A percentile compares a stretch with the other conserved stretches of the same genome.
phyloP scores from a whole-genome alignment of 2,888 invertebrate genomes.

The Himalopsyche japonica region DNA sequence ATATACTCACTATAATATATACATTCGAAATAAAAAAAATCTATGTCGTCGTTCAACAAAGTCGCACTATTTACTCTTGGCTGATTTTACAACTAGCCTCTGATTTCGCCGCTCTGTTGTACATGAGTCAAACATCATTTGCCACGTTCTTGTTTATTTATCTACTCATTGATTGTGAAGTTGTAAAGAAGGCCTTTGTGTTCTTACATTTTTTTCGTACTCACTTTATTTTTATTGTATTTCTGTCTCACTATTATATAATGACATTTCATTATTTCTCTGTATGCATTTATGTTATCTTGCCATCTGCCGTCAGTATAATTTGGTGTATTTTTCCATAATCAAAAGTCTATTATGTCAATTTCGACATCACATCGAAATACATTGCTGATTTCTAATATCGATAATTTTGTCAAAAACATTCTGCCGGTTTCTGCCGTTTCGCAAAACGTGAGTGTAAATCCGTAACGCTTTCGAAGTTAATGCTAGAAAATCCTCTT shows the following conservation, averaged over 20 bases:
- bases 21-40: too few species aligned
- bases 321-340: neutral
- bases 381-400: neutral
- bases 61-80: too few species aligned
- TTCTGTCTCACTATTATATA: neutral
- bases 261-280: neutral
- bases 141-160: neutral
- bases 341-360: neutral
- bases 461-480: neutral
- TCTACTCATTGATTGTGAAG: neutral
- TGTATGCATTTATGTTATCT: neutral
- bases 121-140: neutral
- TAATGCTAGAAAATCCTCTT: neutral
- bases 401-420: neutral
- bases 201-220: neutral
- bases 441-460: neutral
- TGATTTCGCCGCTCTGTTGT: neutral
- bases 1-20: too few species aligned
- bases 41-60: too few species aligned
- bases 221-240: neutral
- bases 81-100: too few species aligned
- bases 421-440: neutral
- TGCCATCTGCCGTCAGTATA: neutral
- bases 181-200: neutral
- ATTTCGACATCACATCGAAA: neutral